phyloP scores from a whole-genome alignment of 1,140 invertebrate genomes.

The Portunus trituberculatus region DNA sequence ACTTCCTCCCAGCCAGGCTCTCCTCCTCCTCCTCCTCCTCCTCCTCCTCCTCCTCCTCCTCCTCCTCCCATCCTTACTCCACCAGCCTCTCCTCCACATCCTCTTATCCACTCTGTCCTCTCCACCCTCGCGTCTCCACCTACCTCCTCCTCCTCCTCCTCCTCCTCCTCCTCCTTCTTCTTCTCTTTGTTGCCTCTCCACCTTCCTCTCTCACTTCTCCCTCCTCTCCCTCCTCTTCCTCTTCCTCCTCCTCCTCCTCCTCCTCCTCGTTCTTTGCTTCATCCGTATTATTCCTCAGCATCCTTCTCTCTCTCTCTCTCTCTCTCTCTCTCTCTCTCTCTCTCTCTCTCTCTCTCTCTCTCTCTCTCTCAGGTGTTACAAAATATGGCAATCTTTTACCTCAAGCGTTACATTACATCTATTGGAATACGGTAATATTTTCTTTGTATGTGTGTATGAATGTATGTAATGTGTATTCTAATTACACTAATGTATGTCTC shows the following conservation, averaged over 20 bases:
- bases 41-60: not conserved
- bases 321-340: no score
- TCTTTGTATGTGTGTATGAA: no score
- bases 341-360: no score
- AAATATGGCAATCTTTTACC: no score
- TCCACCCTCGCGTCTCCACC: not conserved
- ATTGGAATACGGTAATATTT: no score
- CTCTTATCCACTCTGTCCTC: not conserved
- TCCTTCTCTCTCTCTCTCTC: no score
- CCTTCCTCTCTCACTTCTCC: not conserved
- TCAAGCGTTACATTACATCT: no score
- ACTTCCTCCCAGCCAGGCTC: not conserved
- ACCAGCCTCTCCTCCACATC: not conserved
- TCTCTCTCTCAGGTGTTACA: no score
- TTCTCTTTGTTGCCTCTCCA: not conserved
- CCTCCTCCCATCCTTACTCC: not conserved
- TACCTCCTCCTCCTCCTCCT: not conserved
- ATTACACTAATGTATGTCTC: no score
- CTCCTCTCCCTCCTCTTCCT: not conserved
- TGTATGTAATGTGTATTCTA: no score
- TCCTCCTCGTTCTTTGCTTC: not conserved
- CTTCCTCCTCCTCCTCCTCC: conserved; percentile 7
- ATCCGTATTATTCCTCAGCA: no score
- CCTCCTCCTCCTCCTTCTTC: not conserved
- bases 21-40: not conserved